A percentile compares a stretch with the other conserved stretches of the same genome.
These are phyloP conservation scores for Polydesmus complanatus DNA, from an alignment of 2,888 invertebrate species.

Conservation along the genomic window DNA sequence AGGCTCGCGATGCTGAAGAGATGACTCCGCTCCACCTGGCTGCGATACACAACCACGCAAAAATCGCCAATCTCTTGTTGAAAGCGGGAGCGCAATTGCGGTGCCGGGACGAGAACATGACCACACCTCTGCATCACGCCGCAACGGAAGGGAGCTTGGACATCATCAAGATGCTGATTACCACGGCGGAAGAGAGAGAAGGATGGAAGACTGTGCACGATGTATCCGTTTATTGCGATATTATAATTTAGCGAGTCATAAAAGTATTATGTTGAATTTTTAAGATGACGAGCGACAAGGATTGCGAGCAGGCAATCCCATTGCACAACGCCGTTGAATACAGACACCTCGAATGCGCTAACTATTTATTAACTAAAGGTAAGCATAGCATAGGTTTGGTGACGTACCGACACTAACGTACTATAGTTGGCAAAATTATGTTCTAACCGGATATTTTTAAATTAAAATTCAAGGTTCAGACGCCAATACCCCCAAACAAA, in stretches of 20 bases:
- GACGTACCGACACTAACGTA: neutral
- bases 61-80: conserved; percentile 30
- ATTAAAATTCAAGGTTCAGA: conserved; percentile 19
- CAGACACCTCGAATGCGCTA: conserved; percentile 31
- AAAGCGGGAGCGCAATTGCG: conserved; percentile 28
- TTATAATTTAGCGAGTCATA: neutral
- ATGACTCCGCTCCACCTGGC: conserved; percentile 37
- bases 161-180: conserved; percentile 21
- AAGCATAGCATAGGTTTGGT: neutral
- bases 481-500: conserved; percentile 19
- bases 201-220: conserved; percentile 23
- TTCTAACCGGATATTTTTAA: neutral
- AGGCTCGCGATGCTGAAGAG: conserved; percentile 22
- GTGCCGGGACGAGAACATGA: conserved; percentile 28
- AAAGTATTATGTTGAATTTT: neutral
- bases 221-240: neutral
- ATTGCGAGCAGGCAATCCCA: conserved; percentile 32
- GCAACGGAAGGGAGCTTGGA: conserved; percentile 27
- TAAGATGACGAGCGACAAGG: conserved; percentile 33
- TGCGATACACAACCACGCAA: conserved; percentile 31
- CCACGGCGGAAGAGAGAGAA: conserved; percentile 18
- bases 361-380: conserved; percentile 22
- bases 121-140: conserved; percentile 34
- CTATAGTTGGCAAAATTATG: neutral
- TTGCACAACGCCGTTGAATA: conserved; percentile 36